Evolutionary conservation across 1,140 invertebrate genomes (phyloP), one percentile per base, ranked within the genome.

Genomic region (Holcopasites calliopsidis): DNA sequence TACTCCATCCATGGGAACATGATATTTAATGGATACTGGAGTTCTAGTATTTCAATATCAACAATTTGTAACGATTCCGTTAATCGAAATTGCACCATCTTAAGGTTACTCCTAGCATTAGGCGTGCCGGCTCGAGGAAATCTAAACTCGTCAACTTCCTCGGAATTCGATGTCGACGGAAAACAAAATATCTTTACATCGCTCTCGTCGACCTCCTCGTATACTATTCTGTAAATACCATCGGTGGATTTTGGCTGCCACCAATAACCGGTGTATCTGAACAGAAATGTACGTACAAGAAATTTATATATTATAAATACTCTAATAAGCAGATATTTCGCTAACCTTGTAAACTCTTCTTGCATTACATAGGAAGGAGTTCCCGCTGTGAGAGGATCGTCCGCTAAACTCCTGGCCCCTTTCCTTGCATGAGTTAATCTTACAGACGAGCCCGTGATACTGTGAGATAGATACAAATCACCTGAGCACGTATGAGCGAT

Each of bases 301-400:
- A n/a, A n/a, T 49, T 26, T 49, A 23, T 49, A 0, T 26, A 49
- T 10, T 23, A 16, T 18, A 18, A 3, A 0, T 1, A 11, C 50
- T 5, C 44, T 11, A 23, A 35, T 7, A 3, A 6, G 7, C 52
- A n/a, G 26, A 5, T 16, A 23, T 26, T 8, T 26, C 4, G 44
- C 52, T 23, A 84, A 92, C 90, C 91, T 88, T 13, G 95, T 97
- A 92, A 99, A 99, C 92, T 99, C 98, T 92, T 99, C 98, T 92
- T 99, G 98, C 90, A 98, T 98, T 0, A 99, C 97, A 92, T 99
- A 99, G 10, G 97, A 98, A 0, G 98, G 98, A 35, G 97, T 95
- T 1, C 98, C 98, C 3, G 97, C 97, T 86, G 95, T 97, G 0
- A 96, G 87, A 1, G 97, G 97, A 91, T 98, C 97, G 82, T 97